Evolutionary conservation across 1,140 invertebrate species (phyloP).

Genomic region (Sipha flava): DNA sequence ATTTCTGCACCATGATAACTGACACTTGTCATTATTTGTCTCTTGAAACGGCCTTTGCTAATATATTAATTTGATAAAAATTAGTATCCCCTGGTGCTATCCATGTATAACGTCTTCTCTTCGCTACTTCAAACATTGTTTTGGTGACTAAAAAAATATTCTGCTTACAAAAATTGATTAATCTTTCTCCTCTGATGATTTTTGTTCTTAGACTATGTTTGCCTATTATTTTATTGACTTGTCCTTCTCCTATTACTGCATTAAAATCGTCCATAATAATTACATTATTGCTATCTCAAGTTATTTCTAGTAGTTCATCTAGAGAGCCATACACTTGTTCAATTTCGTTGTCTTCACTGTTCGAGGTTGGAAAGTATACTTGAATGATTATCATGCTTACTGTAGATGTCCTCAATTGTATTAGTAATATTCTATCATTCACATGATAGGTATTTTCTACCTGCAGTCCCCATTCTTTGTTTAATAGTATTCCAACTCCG

Average conservation of each 20-base stretch:
- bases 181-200: neutral
- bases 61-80: slow-evolving; percentile 41
- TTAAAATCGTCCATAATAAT: slow-evolving; percentile 37
- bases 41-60: slow-evolving; percentile 34
- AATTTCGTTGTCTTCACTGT: too few species aligned
- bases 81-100: too few species aligned
- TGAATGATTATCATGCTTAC: too few species aligned
- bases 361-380: too few species aligned
- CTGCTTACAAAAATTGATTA: too few species aligned
- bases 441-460: too few species aligned
- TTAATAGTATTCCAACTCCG: too few species aligned
- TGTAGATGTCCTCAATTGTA: too few species aligned
- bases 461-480: too few species aligned
- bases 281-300: neutral
- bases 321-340: too few species aligned
- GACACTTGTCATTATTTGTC: neutral
- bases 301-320: neutral
- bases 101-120: slow-evolving; percentile 40
- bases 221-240: neutral
- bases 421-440: too few species aligned
- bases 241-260: slow-evolving; percentile 36
- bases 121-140: slow-evolving; percentile 39
- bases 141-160: slow-evolving; percentile 36
- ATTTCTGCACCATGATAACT: too few species aligned
- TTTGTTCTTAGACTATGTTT: neutral